Evolutionary conservation across 2,113 vertebrate species (phyloP).

Genomic region (Addax nasomaculatus): DNA sequence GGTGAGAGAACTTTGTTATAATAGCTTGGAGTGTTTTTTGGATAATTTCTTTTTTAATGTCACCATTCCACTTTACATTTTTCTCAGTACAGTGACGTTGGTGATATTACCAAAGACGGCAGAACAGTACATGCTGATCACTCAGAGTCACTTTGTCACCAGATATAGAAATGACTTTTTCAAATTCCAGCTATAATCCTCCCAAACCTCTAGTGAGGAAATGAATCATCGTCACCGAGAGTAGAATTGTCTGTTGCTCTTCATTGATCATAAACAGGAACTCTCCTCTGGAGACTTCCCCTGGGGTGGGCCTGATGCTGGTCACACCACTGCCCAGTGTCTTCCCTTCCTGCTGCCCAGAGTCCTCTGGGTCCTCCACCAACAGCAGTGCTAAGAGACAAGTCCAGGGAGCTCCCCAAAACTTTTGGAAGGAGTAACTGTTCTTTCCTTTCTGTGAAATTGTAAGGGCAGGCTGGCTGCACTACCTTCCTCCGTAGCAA

Average conservation of each 20-base stretch:
- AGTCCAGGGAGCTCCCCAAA: background rate
- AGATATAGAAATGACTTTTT: slow-evolving; percentile 54
- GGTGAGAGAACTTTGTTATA: background rate
- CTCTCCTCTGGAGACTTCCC: background rate
- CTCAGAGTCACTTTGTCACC: background rate
- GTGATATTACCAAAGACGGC: background rate
- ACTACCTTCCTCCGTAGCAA: background rate
- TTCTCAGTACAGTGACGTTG: background rate
- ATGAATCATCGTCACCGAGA: slow-evolving; percentile 29
- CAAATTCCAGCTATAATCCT: slow-evolving; percentile 15
- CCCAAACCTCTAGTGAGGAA: slow-evolving; percentile 12
- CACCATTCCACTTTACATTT: background rate
- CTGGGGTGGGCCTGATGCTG: too few relatives aligned
- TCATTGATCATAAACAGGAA: background rate
- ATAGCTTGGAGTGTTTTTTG: background rate
- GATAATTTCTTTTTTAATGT: background rate
- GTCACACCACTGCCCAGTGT: too few relatives aligned
- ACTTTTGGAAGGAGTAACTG: background rate
- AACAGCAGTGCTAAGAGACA: background rate
- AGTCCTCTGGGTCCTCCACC: too few relatives aligned
- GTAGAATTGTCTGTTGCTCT: background rate
- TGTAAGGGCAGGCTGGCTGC: background rate
- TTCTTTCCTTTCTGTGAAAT: background rate
- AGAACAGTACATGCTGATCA: slow-evolving; percentile 1
- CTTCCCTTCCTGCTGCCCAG: background rate